A percentile compares a stretch with the other conserved stretches of the same genome.
Conservation (phyloP, 2,113 vertebrate genomes). For the Andinoacara biseriatus region DNA sequence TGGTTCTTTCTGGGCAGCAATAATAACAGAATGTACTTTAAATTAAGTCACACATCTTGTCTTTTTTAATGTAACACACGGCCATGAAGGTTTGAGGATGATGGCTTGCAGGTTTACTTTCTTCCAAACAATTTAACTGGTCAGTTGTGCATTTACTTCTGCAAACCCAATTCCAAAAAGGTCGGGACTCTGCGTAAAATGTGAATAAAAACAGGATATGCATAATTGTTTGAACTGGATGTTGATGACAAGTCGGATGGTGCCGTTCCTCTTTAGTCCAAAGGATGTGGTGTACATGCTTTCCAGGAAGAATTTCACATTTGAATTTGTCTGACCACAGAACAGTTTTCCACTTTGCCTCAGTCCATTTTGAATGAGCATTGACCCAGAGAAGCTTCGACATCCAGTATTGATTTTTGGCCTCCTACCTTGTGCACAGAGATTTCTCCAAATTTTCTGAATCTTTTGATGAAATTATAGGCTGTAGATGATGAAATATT, state of each 20-base stretch:
- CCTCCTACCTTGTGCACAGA: neutral
- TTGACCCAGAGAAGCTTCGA: neutral
- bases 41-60: slow-evolving; percentile 39
- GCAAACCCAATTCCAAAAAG: neutral
- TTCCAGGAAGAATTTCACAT: neutral
- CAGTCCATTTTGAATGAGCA: fast-evolving
- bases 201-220: neutral
- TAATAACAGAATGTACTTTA: slow-evolving; percentile 17
- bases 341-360: neutral
- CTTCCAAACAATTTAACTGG: neutral
- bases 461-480: neutral
- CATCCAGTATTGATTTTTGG: neutral
- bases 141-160: neutral
- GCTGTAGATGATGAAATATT: neutral
- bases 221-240: neutral
- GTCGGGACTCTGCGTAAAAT: neutral
- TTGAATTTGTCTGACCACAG: neutral
- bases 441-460: neutral
- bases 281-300: too few relatives aligned
- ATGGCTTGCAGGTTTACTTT: neutral
- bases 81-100: neutral
- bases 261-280: neutral
- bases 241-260: neutral
- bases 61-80: neutral
- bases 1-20: slow-evolving; percentile 1